Percentiles rank a stretch among this genome's conserved stretches.
Evolutionary conservation across 2,888 invertebrate species (phyloP).

Genomic region (Netelia virgata): DNA sequence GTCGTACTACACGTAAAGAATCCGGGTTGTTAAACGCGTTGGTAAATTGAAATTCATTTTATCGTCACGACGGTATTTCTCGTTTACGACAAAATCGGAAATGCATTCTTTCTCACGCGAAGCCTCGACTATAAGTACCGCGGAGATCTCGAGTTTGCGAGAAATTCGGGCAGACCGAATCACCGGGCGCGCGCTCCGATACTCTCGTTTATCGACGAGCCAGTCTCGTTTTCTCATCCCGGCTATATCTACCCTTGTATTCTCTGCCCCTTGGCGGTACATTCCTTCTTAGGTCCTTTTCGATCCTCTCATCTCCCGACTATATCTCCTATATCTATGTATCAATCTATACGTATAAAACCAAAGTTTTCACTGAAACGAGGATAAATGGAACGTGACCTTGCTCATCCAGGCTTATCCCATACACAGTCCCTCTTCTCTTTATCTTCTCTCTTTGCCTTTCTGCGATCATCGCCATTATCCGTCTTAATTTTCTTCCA

Average conservation of each 20-base stretch:
- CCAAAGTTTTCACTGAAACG: constrained; percentile 50
- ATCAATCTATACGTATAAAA: constrained; percentile 13
- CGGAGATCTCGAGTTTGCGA: background rate
- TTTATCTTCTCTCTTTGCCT: background rate
- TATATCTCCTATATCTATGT: constrained; percentile 1
- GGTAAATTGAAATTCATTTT: constrained; percentile 56
- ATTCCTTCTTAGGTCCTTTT: constrained; percentile 8
- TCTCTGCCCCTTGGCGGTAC: constrained; percentile 37
- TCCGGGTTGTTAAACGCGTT: constrained; percentile 23
- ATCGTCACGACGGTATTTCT: constrained; percentile 25
- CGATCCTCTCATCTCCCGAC: constrained; percentile 1
- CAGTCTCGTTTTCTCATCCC: constrained; percentile 29
- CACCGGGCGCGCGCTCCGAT: constrained; percentile 18
- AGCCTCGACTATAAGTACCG: background rate
- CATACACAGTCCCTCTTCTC: background rate
- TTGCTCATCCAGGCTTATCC: constrained; percentile 27
- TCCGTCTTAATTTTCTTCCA: constrained; percentile 55
- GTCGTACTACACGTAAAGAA: background rate
- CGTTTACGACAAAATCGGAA: constrained; percentile 46
- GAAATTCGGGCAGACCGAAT: constrained; percentile 46
- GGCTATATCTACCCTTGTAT: constrained; percentile 25
- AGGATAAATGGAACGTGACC: constrained; percentile 55
- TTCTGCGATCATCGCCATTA: constrained; percentile 30
- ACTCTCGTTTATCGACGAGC: constrained; percentile 55
- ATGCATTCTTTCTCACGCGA: constrained; percentile 44